Conservation (phyloP, 2,113 vertebrate species). For the Lagopus leucura region DNA sequence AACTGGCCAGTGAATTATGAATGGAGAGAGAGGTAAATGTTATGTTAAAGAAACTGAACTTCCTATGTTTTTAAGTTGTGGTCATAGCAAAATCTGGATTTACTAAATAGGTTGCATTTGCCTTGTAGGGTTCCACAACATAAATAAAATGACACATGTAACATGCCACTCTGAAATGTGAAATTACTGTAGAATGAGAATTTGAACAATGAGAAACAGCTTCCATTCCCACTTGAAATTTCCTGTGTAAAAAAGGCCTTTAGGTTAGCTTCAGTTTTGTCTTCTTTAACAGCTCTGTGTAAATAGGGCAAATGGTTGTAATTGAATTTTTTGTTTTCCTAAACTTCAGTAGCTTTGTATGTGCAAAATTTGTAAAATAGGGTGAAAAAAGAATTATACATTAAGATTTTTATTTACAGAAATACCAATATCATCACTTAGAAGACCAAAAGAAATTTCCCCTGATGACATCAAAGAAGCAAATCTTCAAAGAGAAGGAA, state of each 20-base stretch:
- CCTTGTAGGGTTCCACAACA: slow-evolving; percentile 61
- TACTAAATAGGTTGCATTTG: slow-evolving; percentile 71
- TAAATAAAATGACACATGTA: slow-evolving; percentile 79
- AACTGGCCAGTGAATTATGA: slow-evolving; percentile 56
- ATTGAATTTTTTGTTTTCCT: slow-evolving; percentile 4
- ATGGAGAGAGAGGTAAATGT: neutral
- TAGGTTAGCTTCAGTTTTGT: slow-evolving; percentile 53
- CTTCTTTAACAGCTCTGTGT: slow-evolving; percentile 21
- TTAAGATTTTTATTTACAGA: neutral
- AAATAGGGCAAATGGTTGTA: slow-evolving; percentile 23
- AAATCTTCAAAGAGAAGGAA: neutral
- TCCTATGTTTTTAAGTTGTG: slow-evolving; percentile 68
- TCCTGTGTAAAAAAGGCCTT: slow-evolving; percentile 52
- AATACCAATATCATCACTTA: neutral
- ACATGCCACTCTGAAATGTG: slow-evolving; percentile 67
- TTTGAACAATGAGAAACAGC: slow-evolving; percentile 77
- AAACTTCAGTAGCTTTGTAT: slow-evolving; percentile 15
- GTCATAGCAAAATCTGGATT: slow-evolving; percentile 73
- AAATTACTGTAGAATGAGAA: slow-evolving; percentile 70
- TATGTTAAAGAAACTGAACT: slow-evolving; percentile 65
- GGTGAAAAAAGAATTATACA: neutral
- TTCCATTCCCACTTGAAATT: slow-evolving; percentile 64
- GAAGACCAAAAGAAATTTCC: neutral
- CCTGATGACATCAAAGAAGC: slow-evolving; percentile 17
- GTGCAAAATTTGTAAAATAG: slow-evolving; percentile 10